Evolutionary conservation across 2,797 vertebrate genomes (phyloP).

Genomic region (Channallabes apus): DNA sequence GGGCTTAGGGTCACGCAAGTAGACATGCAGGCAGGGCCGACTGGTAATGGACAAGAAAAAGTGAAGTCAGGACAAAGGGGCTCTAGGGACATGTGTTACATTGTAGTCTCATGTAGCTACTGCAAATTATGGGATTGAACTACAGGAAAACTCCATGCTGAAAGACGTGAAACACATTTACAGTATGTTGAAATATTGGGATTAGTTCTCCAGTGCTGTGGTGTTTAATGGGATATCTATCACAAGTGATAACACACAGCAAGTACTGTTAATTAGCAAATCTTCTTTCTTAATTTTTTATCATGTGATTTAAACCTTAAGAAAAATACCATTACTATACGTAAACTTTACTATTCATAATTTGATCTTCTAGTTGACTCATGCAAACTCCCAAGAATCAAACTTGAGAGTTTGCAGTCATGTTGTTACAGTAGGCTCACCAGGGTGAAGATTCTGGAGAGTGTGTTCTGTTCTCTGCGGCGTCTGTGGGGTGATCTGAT

Average conservation of each 20-base stretch:
- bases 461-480: slow-evolving; percentile 76
- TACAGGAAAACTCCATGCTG: background rate
- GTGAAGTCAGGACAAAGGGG: background rate
- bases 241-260: background rate
- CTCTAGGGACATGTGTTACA: background rate
- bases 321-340: background rate
- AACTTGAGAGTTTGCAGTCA: background rate
- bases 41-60: background rate
- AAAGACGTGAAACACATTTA: background rate
- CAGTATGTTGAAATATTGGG: background rate
- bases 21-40: background rate
- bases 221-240: background rate
- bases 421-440: slow-evolving; percentile 66
- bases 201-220: background rate
- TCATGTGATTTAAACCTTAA: background rate
- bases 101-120: background rate
- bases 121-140: background rate
- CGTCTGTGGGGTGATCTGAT: slow-evolving; percentile 75
- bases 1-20: slow-evolving; percentile 20
- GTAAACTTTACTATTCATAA: background rate
- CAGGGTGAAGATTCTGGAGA: slow-evolving; percentile 82
- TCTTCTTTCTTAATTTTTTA: background rate
- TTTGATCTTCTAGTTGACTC: background rate
- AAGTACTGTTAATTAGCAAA: background rate
- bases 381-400: background rate